A percentile compares a stretch with the other conserved stretches of the same genome.
Evolutionary conservation across 2,888 invertebrate species (phyloP).

Genomic region (Tethea ocularis): DNA sequence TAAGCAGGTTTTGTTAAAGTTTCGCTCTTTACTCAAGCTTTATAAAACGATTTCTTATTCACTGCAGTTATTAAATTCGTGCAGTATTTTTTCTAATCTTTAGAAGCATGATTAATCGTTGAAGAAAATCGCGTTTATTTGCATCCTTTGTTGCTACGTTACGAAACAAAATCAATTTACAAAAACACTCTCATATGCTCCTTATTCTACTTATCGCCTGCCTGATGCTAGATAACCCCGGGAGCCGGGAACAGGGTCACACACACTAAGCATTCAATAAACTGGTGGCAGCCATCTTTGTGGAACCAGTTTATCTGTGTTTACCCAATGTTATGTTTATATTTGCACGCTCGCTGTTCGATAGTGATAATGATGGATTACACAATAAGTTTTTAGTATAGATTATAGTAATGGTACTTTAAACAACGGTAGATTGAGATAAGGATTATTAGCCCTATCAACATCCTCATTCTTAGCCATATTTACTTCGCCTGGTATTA

Average conservation of each 20-base stretch:
- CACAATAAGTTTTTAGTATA: conserved; percentile 32
- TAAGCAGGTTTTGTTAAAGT: neutral
- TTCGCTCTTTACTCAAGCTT: neutral
- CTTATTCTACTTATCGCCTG: conserved; percentile 15
- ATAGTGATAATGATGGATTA: conserved; percentile 49
- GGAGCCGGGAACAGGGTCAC: conserved; percentile 44
- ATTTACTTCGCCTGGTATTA: neutral
- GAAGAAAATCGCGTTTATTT: neutral
- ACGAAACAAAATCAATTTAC: neutral
- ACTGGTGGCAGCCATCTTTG: conserved; percentile 57
- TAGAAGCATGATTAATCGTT: neutral
- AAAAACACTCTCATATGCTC: neutral
- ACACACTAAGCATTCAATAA: conserved; percentile 40
- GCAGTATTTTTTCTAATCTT: neutral
- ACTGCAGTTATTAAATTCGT: neutral
- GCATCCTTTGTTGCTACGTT: neutral
- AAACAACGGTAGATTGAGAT: conserved; percentile 1
- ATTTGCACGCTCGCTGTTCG: conserved; percentile 47
- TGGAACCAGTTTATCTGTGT: conserved; percentile 60
- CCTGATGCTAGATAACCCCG: conserved; percentile 29
- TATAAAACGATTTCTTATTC: neutral
- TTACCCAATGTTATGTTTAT: conserved; percentile 64
- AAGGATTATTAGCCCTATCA: neutral
- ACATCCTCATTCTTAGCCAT: neutral
- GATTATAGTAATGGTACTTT: conserved; percentile 1